These are phyloP conservation scores for Pipa parva DNA, from an alignment of 2,113 vertebrate genomes.

Conservation along the genomic window DNA sequence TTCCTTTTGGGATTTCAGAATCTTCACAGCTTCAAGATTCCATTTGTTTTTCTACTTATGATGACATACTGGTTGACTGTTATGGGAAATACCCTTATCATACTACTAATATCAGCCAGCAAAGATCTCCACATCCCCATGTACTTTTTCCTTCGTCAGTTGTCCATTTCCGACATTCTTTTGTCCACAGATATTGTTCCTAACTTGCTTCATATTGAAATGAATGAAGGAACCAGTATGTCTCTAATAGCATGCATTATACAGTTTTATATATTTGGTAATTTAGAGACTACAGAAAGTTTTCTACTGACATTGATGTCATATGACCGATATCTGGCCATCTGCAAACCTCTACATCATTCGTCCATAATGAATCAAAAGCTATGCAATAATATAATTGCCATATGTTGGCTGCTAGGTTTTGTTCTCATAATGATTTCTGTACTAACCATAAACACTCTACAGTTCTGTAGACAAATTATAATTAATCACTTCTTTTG, in stretches of 20 bases:
- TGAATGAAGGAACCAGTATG: background rate
- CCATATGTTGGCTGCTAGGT: constrained; percentile 4
- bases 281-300: background rate
- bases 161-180: background rate
- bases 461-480: background rate
- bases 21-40: too few relatives aligned
- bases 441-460: background rate
- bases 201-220: background rate
- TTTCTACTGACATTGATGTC: background rate
- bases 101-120: too few relatives aligned
- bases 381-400: background rate
- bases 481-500: constrained; percentile 2
- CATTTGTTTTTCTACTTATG: too few relatives aligned
- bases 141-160: background rate
- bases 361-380: background rate
- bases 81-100: too few relatives aligned
- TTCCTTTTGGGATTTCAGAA: too few relatives aligned
- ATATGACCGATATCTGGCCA: constrained; percentile 1
- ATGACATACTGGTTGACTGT: too few relatives aligned
- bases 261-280: background rate
- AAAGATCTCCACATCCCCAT: background rate
- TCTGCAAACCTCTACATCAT: background rate
- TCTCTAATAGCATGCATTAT: background rate
- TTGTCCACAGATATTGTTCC: background rate
- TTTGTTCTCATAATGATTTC: background rate